A percentile compares a stretch with the other conserved stretches of the same genome.
Evolutionary conservation across 2,797 vertebrate genomes (phyloP).

Genomic region (Ptychadena robeensis): DNA sequence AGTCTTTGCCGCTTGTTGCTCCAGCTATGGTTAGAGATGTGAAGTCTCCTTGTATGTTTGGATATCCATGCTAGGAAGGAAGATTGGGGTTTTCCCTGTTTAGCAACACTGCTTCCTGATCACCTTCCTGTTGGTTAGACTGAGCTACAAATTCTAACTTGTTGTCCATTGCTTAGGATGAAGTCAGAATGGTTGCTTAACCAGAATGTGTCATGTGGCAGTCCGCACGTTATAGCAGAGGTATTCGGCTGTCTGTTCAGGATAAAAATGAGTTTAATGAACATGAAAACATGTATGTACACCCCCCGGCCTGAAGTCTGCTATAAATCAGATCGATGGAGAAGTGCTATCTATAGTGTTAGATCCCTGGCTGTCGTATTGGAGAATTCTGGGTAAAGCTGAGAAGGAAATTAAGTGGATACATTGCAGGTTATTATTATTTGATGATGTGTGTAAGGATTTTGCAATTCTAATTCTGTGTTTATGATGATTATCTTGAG

Average conservation of each 20-base stretch:
- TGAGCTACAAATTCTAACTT: no score
- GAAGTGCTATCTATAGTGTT: neutral
- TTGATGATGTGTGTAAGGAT: neutral
- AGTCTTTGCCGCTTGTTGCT: no score
- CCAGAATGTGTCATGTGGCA: no score
- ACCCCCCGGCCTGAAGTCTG: no score
- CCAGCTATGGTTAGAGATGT: no score
- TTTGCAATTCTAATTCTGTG: conserved; percentile 30
- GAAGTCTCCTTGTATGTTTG: no score
- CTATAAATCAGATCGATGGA: neutral
- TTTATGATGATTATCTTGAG: conserved; percentile 31
- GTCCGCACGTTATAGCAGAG: neutral
- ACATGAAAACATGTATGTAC: neutral
- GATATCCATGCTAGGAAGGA: no score
- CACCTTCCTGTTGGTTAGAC: no score
- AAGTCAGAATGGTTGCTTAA: no score
- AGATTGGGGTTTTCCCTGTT: no score
- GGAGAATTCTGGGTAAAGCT: neutral
- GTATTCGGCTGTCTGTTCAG: neutral
- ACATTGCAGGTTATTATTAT: conserved; percentile 6
- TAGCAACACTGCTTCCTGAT: no score
- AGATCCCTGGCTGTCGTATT: neutral
- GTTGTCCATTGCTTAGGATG: no score
- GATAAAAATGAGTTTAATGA: neutral
- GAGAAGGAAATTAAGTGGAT: neutral